Conservation (phyloP, 2,113 vertebrate species). For the Apteryx mantelli region DNA sequence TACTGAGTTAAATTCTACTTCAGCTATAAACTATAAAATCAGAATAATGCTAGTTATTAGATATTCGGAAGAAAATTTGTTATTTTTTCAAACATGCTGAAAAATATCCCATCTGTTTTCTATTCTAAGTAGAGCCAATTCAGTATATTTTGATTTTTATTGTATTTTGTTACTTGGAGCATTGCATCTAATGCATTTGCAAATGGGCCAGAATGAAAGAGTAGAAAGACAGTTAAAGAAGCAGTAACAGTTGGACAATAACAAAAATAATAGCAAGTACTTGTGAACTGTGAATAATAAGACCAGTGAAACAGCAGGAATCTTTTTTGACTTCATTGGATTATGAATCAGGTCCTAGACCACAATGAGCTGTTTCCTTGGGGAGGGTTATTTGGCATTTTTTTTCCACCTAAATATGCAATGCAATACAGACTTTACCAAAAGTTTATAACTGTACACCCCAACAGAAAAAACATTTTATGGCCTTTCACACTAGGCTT, state of each 20-base stretch:
- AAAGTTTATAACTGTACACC: neutral
- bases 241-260: neutral
- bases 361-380: neutral
- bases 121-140: neutral
- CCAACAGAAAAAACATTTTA: neutral
- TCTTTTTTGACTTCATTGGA: neutral
- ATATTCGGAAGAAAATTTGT: neutral
- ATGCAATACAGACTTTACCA: neutral
- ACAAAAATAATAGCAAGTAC: neutral
- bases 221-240: neutral
- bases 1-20: neutral
- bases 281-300: neutral
- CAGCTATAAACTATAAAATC: neutral
- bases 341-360: neutral
- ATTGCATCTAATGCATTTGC: neutral
- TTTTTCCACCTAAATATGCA: neutral
- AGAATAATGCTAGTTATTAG: constrained; percentile 1
- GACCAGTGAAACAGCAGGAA: neutral
- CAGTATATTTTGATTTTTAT: neutral
- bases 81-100: constrained; percentile 3
- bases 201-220: neutral
- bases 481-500: neutral
- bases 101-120: constrained; percentile 28
- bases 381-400: neutral
- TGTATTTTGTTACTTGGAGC: neutral